phyloP scores from a whole-genome alignment of 2,113 vertebrate genomes.

The Chamaea fasciata region DNA sequence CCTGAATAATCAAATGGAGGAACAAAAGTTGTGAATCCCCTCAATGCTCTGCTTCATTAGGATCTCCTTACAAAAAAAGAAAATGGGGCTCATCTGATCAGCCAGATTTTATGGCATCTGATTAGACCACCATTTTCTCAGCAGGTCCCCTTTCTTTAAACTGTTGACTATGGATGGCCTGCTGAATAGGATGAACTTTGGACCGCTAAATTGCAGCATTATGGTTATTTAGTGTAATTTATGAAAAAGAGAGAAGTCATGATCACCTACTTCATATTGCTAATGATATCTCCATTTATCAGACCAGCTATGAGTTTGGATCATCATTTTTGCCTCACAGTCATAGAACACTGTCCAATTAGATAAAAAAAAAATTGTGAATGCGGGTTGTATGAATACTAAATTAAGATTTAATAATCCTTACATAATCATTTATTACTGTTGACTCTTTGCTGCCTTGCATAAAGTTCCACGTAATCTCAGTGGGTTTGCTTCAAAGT shows the following conservation, averaged over 20 bases:
- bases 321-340: constrained; percentile 59
- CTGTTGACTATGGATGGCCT: constrained; percentile 95
- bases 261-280: constrained; percentile 78
- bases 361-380: constrained; percentile 30
- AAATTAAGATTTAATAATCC: constrained; percentile 70
- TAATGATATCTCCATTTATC: constrained; percentile 82
- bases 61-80: constrained; percentile 81
- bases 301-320: constrained; percentile 71
- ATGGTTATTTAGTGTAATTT: constrained; percentile 99
- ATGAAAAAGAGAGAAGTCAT: constrained; percentile 75
- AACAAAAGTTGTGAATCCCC: constrained; percentile 80
- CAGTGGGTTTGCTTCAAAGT: constrained; percentile 33
- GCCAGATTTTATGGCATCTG: constrained; percentile 93
- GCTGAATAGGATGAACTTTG: constrained; percentile 92
- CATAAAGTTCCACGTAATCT: constrained; percentile 31
- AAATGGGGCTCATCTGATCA: constrained; percentile 88
- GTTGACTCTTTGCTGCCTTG: constrained; percentile 38
- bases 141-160: constrained; percentile 92
- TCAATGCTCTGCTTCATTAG: constrained; percentile 85
- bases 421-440: constrained; percentile 52
- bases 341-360: constrained; percentile 63
- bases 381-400: constrained; percentile 17
- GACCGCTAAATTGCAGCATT: constrained; percentile 97
- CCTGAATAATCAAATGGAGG: constrained; percentile 92
- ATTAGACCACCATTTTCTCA: constrained; percentile 99